Base-by-base conservation (phyloP, 2,113 vertebrate species). In the Corydoras sp. region DNA sequence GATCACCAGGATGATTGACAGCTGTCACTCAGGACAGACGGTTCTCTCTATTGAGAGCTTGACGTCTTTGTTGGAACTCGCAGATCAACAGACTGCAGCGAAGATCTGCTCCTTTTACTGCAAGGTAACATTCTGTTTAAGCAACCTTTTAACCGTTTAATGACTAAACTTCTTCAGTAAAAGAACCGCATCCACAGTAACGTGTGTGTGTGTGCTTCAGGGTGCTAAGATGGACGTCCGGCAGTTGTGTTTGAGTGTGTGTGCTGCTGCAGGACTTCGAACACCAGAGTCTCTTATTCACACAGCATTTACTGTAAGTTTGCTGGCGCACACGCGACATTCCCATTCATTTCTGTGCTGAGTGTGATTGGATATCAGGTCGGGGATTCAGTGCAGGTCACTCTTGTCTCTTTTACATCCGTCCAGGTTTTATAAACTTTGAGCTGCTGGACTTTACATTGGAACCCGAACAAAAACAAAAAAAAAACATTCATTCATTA, bases 281-380 rank as follows among this genome's bases (percentile, higher is more conserved):
- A 69, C 65, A 55, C 75, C 83, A 56, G 65, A 76, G 56, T 75
- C 83, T 0, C 72, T 90, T 0, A 79, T 90, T 29, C 84, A 84
- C 77, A 76, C 73, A 0, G 87, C 86, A 0, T 89, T 89, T 31
- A 72, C 29, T 13, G 89, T 90, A 49, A 85, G 88, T 80, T n/a
- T 56, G 50, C 62, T 30, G 51, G 13, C 51, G 3, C 51, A 53
- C 10, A 53, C 13, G 0, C 51, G 3, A 10, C 51, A 3, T 53
- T 43, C 7, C 35, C 35, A 43, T 43, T 43, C 2, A 43, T 43
- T 43, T 43, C 35, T 43, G 35, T 43, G 6, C 3, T 35, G 35
- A 43, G 35, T 43, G 35, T 43, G 35, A 43, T 5, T 43, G 35
- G 35, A 43, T 43, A 43, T 43, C 35, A 43, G 35, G 35, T 43